Conservation (phyloP, 2,888 invertebrate species). For the Lamellibrachia satsuma region DNA sequence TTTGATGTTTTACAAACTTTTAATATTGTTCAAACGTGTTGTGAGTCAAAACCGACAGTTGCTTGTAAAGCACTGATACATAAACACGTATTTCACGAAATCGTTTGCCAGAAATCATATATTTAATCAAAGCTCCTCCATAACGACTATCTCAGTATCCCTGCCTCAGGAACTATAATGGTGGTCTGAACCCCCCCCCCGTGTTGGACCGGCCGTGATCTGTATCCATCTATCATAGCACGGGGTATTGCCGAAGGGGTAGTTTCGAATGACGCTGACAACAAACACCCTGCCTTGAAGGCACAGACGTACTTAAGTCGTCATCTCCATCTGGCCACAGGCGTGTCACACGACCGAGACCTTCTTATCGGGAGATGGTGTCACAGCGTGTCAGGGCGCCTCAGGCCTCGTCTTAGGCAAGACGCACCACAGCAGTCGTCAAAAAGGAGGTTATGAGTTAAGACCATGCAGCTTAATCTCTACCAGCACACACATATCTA, state of each 20-base stretch:
- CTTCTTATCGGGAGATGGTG: neutral
- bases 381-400: neutral
- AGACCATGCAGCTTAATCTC: too few relatives aligned
- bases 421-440: too few relatives aligned
- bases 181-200: neutral
- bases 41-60: too few relatives aligned
- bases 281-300: neutral
- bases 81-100: too few relatives aligned
- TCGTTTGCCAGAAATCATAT: too few relatives aligned
- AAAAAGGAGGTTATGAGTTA: too few relatives aligned
- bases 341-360: neutral
- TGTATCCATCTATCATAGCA: neutral
- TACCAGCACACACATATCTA: too few relatives aligned
- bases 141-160: neutral
- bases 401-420: neutral
- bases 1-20: too few relatives aligned
- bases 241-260: neutral
- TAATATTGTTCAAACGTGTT: too few relatives aligned
- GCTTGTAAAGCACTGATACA: too few relatives aligned
- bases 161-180: neutral
- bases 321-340: neutral
- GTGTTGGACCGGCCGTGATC: neutral
- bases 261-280: neutral
- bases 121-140: neutral
- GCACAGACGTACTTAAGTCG: conserved; percentile 6